Conservation (phyloP, 2,797 vertebrate genomes). For the Acrocephalus scirpaceus region DNA sequence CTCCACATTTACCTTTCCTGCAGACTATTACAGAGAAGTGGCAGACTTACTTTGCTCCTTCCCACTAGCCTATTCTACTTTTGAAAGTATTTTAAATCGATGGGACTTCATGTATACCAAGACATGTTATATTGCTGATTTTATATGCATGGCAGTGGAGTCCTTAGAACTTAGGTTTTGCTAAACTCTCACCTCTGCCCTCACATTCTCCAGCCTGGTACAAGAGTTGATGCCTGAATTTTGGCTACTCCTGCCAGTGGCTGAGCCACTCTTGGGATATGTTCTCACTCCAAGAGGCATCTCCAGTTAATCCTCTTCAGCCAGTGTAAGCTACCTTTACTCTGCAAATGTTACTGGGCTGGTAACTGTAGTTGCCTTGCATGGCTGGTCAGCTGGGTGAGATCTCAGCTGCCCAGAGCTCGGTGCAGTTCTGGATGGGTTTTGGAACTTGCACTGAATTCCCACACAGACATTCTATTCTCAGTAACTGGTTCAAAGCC, state of each 20-base stretch:
- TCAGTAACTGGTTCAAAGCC: not conserved
- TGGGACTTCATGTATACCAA: not conserved
- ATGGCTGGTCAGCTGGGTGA: not conserved
- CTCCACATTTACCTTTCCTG: not conserved
- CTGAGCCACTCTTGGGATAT: not conserved
- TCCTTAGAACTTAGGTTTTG: not conserved
- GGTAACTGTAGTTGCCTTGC: not conserved
- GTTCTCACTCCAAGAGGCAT: not conserved
- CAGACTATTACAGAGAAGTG: not conserved
- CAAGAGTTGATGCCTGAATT: not conserved
- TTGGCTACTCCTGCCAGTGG: not conserved
- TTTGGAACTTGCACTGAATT: not conserved
- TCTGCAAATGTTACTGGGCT: not conserved
- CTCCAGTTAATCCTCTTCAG: not conserved
- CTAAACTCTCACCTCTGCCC: not conserved
- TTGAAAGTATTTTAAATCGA: not conserved
- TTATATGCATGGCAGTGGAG: not conserved
- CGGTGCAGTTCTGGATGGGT: not conserved
- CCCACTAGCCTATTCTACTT: not conserved
- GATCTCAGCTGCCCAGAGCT: not conserved
- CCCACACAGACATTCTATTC: not conserved
- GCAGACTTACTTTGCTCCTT: not conserved
- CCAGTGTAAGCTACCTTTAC: not conserved
- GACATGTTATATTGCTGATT: not conserved
- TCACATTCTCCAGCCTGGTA: not conserved